A percentile compares a stretch with the other conserved stretches of the same genome.
Evolutionary conservation across 1,140 invertebrate genomes (phyloP).

Genomic region (Sitobion miscanthi): DNA sequence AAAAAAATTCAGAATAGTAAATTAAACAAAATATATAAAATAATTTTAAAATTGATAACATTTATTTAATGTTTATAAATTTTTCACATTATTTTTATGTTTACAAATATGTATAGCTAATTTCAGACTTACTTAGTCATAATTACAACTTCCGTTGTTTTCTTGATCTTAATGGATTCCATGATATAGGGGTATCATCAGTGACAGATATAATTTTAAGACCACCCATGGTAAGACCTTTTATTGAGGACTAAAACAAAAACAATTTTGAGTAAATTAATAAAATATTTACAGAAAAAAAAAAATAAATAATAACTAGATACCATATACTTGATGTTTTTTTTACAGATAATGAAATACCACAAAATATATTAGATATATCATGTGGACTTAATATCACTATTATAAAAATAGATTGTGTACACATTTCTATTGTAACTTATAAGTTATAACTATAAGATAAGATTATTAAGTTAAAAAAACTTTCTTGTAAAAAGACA

Average conservation of each 20-base stretch:
- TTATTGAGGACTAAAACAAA: slow-evolving; percentile 80
- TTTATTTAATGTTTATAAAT: slow-evolving; percentile 24
- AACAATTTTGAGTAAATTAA: background rate
- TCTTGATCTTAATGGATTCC: slow-evolving; percentile 73
- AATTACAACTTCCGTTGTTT: slow-evolving; percentile 77
- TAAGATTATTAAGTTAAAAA: too few relatives aligned
- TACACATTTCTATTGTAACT: too few relatives aligned
- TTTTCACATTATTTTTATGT: background rate
- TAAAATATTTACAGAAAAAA: background rate
- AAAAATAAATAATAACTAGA: background rate
- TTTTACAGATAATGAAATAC: background rate
- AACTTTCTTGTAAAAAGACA: too few relatives aligned
- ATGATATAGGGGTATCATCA: slow-evolving; percentile 83
- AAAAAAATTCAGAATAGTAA: background rate
- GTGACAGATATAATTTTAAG: slow-evolving; percentile 89
- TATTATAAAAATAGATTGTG: too few relatives aligned
- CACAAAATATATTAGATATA: too few relatives aligned
- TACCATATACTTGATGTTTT: too few relatives aligned
- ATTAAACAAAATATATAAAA: slow-evolving; percentile 11
- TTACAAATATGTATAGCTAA: slow-evolving; percentile 25
- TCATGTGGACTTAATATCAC: too few relatives aligned
- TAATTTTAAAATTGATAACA: background rate
- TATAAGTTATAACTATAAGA: too few relatives aligned
- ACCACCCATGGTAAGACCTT: slow-evolving; percentile 89
- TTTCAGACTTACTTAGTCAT: slow-evolving; percentile 46